These are phyloP conservation scores for Amazona ochrocephala DNA, from an alignment of 2,797 vertebrate genomes.

Conservation along the genomic window DNA sequence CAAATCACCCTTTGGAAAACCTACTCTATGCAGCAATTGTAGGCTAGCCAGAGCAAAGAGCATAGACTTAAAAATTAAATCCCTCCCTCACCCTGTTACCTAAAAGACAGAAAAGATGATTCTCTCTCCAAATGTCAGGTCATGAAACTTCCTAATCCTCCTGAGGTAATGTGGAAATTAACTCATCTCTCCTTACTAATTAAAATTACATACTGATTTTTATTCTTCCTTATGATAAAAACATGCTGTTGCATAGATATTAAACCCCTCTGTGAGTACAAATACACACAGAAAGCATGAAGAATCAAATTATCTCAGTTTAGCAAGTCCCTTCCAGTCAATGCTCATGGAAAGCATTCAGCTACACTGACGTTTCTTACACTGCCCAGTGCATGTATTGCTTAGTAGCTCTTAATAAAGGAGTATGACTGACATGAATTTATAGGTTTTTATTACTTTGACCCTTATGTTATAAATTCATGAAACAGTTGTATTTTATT, in stretches of 20 bases:
- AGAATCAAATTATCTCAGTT: background rate
- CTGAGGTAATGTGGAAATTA: background rate
- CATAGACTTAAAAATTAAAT: background rate
- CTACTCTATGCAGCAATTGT: background rate
- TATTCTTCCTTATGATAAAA: background rate
- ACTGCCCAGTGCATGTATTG: background rate
- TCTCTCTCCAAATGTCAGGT: background rate
- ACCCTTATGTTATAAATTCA: slow-evolving; percentile 46
- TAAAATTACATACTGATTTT: background rate
- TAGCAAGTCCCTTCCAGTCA: background rate
- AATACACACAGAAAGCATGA: background rate
- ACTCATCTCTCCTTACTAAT: background rate
- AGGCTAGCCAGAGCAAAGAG: rapidly evolving
- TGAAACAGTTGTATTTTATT: slow-evolving; percentile 35
- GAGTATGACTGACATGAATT: slow-evolving; percentile 19
- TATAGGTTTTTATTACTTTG: slow-evolving; percentile 53
- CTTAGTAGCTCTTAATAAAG: slow-evolving; percentile 37
- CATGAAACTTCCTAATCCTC: background rate
- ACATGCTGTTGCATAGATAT: rapidly evolving
- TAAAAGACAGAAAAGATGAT: background rate
- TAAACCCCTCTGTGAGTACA: background rate
- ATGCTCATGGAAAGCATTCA: background rate
- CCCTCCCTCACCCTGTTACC: background rate
- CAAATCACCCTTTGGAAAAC: background rate
- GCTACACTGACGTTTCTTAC: background rate